Evolutionary conservation across 2,797 vertebrate genomes (phyloP), one percentile per base, ranked within the genome.

Genomic region (Menidia menidia): DNA sequence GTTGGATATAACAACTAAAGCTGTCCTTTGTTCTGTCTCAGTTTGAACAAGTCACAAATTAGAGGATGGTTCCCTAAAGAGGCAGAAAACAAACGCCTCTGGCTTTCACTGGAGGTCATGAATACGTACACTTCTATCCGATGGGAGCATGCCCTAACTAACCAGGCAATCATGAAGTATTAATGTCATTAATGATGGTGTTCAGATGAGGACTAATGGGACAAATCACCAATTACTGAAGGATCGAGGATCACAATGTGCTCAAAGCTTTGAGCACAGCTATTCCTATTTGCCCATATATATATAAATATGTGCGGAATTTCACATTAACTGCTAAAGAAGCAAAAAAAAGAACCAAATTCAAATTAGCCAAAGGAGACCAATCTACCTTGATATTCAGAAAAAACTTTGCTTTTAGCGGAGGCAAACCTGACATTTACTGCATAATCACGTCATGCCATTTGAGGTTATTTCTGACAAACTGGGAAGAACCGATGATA

Each of bases 321-420:
- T 65, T 68, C 4, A 0, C 9, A 19, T 61, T 64, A 71, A 16
- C 63, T 68, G 68, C 35, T 59, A 70, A 68, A 35, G 59, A 33
- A 66, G 14, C 5, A 15, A 3, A 71, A 69, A 82, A 75, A 31
- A 25, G 25, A 25, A 25, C 25, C 6, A 10, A 74, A 70, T 51
- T 76, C 7, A 56, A 72, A 77, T 68, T 45, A 72, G 32, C 19
- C 54, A 56, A 16, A 67, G 47, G 58, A 64, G 25, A 25, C 25
- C 25, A 25, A 25, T 25, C 25, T 62, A 16, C 39, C 77, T 66
- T 79, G 43, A 50, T 42, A 43, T 18, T 25, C 25, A 66, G 48
- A 60, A 81, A 68, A 35, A 70, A 64, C 64, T 80, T 78, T 43
- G 60, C 78, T 39, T 87, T 80, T 79, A 78, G 80, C 53, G 85